These are phyloP conservation scores for Drosophila pallidifrons DNA, from an alignment of 1,140 invertebrate species.

Conservation along the genomic window DNA sequence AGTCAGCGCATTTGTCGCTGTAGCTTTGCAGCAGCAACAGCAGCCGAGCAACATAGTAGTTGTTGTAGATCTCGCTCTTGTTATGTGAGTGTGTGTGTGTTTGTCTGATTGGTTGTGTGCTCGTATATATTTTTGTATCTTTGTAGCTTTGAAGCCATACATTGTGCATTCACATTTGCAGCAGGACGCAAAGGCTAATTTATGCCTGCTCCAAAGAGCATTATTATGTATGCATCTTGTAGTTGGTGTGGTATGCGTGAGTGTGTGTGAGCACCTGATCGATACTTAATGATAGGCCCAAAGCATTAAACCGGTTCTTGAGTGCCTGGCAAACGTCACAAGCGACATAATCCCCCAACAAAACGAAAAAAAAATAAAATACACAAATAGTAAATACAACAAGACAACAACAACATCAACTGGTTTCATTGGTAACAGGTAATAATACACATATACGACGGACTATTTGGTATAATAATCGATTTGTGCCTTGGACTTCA, in stretches of 20 bases:
- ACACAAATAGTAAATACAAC: constrained; percentile 9
- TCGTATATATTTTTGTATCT: constrained; percentile 43
- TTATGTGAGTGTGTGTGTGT: constrained; percentile 23
- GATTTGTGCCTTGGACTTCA: constrained; percentile 64
- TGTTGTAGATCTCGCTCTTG: constrained; percentile 14
- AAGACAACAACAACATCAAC: constrained; percentile 45
- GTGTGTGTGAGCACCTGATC: constrained; percentile 64
- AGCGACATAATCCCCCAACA: constrained; percentile 34
- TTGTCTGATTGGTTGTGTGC: constrained; percentile 27
- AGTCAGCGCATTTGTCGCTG: constrained; percentile 54
- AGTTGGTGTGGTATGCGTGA: constrained; percentile 7
- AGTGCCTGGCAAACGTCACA: constrained; percentile 57
- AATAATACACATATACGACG: constrained; percentile 43
- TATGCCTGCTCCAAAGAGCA: constrained; percentile 43
- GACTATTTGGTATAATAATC: constrained; percentile 75
- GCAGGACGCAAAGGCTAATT: constrained; percentile 71
- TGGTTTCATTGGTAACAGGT: constrained; percentile 58
- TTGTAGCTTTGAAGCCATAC: constrained; percentile 69
- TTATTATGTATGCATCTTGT: constrained; percentile 35
- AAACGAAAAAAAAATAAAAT: constrained; percentile 1
- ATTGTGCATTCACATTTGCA: constrained; percentile 44
- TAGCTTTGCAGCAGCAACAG: constrained; percentile 46
- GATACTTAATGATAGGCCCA: constrained; percentile 55
- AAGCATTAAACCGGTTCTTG: constrained; percentile 57
- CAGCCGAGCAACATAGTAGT: constrained; percentile 19